Evolutionary conservation across 2,113 vertebrate species (phyloP).

Genomic region (Myotis lucifugus): DNA sequence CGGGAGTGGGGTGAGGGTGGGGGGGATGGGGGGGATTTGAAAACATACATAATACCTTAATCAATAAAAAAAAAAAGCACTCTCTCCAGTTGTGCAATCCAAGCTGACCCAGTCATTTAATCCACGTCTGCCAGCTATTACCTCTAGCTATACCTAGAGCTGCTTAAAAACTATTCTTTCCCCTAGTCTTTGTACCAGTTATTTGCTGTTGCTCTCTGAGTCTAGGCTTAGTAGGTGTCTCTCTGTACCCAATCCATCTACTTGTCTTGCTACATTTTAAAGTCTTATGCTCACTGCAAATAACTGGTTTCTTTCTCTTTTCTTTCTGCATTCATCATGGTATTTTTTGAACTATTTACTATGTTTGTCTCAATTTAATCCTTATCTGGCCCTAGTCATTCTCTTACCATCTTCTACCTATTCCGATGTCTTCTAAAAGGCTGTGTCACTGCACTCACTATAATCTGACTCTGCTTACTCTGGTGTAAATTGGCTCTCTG

Average conservation of each 20-base stretch:
- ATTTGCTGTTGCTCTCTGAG: not conserved
- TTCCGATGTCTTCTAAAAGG: constrained; percentile 11
- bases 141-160: not conserved
- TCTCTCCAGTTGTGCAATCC: not conserved
- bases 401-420: not conserved
- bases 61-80: not conserved
- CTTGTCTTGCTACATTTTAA: constrained; percentile 38
- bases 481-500: not conserved
- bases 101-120: not conserved
- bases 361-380: constrained; percentile 20
- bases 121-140: not conserved
- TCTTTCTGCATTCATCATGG: constrained; percentile 35
- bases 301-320: constrained; percentile 32
- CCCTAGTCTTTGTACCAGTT: not conserved
- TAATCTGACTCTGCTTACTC: not conserved
- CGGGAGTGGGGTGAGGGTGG: too few species aligned
- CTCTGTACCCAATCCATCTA: not conserved
- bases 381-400: not conserved
- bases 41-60: too few species aligned
- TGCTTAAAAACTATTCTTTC: not conserved
- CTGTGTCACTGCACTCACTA: not conserved
- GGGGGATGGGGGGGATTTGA: too few species aligned
- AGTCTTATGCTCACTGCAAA: not conserved
- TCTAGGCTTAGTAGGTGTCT: not conserved
- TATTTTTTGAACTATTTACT: constrained; percentile 37